These are phyloP conservation scores for Pyrocephalus nanus DNA, from an alignment of 2,797 vertebrate genomes.

Conservation along the genomic window DNA sequence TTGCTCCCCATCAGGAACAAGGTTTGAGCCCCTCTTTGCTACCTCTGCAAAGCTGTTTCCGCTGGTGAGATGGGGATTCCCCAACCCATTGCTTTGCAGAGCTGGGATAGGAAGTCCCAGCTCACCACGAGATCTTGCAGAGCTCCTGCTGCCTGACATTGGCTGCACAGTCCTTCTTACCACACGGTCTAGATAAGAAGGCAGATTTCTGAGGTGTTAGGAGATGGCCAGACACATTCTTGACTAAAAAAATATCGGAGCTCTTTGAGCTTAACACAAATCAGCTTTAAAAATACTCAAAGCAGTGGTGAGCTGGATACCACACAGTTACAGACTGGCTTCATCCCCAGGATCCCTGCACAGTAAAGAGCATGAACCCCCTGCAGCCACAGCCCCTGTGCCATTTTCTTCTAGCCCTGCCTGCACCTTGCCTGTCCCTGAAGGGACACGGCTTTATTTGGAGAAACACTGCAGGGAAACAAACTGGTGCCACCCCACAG, in stretches of 20 bases:
- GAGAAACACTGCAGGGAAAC: not conserved
- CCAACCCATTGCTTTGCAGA: not conserved
- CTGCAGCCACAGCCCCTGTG: not conserved
- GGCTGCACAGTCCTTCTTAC: not conserved
- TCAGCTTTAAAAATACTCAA: not conserved
- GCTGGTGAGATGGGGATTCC: not conserved
- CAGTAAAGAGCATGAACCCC: not conserved
- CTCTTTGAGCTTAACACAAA: not conserved
- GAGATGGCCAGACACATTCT: not conserved
- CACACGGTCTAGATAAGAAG: not conserved
- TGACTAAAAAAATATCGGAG: not conserved
- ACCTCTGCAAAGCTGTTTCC: not conserved
- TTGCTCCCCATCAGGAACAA: not conserved
- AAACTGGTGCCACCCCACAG: rapidly evolving
- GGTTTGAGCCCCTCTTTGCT: not conserved
- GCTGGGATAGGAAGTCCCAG: not conserved
- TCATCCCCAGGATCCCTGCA: not conserved
- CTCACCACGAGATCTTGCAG: rapidly evolving
- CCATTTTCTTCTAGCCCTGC: not conserved
- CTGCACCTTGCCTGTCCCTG: not conserved
- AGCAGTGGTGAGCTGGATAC: rapidly evolving
- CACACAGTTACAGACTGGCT: not conserved
- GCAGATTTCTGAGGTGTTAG: not conserved
- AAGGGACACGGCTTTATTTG: not conserved
- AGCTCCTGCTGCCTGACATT: not conserved